These are phyloP conservation scores for Plebejus argus DNA, from an alignment of 2,888 invertebrate genomes.

Conservation along the genomic window DNA sequence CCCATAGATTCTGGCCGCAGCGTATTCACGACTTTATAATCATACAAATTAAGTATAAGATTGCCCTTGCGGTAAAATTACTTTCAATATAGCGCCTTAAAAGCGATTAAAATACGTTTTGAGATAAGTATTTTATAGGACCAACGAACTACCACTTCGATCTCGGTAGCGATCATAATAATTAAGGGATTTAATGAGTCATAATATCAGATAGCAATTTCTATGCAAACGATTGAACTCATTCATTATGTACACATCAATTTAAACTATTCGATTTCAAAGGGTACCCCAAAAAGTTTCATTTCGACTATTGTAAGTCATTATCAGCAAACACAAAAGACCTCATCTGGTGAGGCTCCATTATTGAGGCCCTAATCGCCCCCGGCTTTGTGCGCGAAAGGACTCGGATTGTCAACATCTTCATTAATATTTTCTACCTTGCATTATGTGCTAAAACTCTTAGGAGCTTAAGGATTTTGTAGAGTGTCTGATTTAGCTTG, in stretches of 20 bases:
- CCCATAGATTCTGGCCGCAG: too few relatives aligned
- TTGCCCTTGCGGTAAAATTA: too few relatives aligned
- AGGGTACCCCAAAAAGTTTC: slow-evolving; percentile 52
- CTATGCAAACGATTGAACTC: background rate
- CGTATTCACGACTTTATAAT: too few relatives aligned
- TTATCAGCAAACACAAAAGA: slow-evolving; percentile 61
- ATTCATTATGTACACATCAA: slow-evolving; percentile 11
- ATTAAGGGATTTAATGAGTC: slow-evolving; percentile 1
- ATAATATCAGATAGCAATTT: slow-evolving; percentile 1
- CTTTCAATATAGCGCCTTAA: too few relatives aligned
- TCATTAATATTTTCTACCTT: slow-evolving; percentile 64
- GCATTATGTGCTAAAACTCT: slow-evolving; percentile 43
- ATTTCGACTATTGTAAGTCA: slow-evolving; percentile 57
- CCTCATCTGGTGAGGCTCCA: slow-evolving; percentile 58
- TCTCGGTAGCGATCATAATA: background rate
- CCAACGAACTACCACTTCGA: background rate
- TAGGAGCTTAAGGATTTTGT: slow-evolving; percentile 47
- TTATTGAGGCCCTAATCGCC: slow-evolving; percentile 52
- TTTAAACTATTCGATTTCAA: slow-evolving; percentile 31
- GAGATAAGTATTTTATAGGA: background rate
- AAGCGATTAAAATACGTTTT: background rate
- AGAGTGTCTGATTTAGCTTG: slow-evolving; percentile 41
- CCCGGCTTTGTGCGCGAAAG: slow-evolving; percentile 61
- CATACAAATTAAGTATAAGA: too few relatives aligned
- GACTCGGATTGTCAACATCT: slow-evolving; percentile 67